Percentiles rank a stretch among this genome's conserved stretches.
Conservation (phyloP, 2,797 vertebrate species). For the Chaetophractus vellerosus region DNA sequence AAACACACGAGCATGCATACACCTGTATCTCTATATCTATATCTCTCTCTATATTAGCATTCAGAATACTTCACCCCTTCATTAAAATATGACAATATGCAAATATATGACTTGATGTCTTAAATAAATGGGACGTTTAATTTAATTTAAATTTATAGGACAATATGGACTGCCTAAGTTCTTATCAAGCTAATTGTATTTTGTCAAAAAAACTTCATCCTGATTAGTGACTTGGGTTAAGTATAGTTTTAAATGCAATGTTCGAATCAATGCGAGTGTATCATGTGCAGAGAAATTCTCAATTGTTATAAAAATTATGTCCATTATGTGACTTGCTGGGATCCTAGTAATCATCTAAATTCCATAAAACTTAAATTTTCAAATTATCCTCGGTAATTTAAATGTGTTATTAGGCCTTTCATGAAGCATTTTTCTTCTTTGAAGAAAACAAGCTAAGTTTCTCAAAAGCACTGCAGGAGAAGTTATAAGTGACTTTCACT, state of each 20-base stretch:
- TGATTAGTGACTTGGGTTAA: constrained; percentile 74
- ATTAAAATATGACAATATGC: constrained; percentile 19
- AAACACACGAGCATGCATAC: background rate
- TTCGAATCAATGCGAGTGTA: constrained; percentile 76
- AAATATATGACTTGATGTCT: constrained; percentile 31
- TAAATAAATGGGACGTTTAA: constrained; percentile 26
- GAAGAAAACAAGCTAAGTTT: constrained; percentile 85
- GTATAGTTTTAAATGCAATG: constrained; percentile 78
- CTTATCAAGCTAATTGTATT: constrained; percentile 78
- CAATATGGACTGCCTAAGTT: constrained; percentile 54
- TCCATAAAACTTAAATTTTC: constrained; percentile 87
- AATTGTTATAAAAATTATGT: constrained; percentile 84
- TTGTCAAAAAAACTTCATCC: constrained; percentile 58
- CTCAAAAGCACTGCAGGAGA: constrained; percentile 81
- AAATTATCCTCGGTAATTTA: constrained; percentile 86
- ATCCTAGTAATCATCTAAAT: constrained; percentile 87
- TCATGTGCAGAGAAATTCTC: constrained; percentile 82
- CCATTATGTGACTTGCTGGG: constrained; percentile 82
- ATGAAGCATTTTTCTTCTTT: constrained; percentile 85
- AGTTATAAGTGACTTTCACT: constrained; percentile 85
- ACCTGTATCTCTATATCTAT: background rate
- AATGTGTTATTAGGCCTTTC: constrained; percentile 85
- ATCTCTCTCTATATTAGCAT: background rate
- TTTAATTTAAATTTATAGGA: constrained; percentile 67
- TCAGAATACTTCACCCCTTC: background rate